These are phyloP conservation scores for Bruchidius siliquastri DNA, from an alignment of 2,888 invertebrate species.

Conservation along the genomic window DNA sequence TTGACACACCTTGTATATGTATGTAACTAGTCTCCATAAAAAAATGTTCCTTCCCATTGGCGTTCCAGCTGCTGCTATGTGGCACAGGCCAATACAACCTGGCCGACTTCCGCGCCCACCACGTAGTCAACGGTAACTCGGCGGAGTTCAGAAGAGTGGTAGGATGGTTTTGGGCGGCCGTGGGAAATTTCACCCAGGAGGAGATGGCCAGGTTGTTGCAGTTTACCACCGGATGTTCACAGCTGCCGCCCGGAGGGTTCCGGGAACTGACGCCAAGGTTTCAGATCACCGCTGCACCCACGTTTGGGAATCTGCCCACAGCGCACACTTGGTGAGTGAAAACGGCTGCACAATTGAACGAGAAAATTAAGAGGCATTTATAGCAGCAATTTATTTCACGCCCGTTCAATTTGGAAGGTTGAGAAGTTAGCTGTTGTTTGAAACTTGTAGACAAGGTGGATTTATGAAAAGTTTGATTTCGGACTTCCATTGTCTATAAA, in stretches of 20 bases:
- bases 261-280: conserved; percentile 85
- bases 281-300: conserved; percentile 86
- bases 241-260: conserved; percentile 87
- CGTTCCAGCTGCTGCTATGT: conserved; percentile 76
- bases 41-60: conserved; percentile 25
- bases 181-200: conserved; percentile 83
- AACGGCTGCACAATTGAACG: too few species aligned
- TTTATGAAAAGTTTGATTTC: too few species aligned
- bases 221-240: conserved; percentile 90
- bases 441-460: too few species aligned
- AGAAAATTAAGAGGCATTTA: too few species aligned
- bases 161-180: conserved; percentile 88
- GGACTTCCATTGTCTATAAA: too few species aligned
- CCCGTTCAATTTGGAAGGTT: too few species aligned
- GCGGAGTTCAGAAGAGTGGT: conserved; percentile 79
- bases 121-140: conserved; percentile 76
- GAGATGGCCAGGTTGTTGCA: conserved; percentile 90
- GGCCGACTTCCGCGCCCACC: conserved; percentile 84
- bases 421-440: too few species aligned
- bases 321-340: conserved; percentile 82
- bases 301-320: conserved; percentile 85
- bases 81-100: conserved; percentile 91
- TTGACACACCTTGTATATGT: too few species aligned
- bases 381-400: too few species aligned
- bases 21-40: too few species aligned